Conservation (phyloP, 2,113 vertebrate genomes). For the Bucco capensis region DNA sequence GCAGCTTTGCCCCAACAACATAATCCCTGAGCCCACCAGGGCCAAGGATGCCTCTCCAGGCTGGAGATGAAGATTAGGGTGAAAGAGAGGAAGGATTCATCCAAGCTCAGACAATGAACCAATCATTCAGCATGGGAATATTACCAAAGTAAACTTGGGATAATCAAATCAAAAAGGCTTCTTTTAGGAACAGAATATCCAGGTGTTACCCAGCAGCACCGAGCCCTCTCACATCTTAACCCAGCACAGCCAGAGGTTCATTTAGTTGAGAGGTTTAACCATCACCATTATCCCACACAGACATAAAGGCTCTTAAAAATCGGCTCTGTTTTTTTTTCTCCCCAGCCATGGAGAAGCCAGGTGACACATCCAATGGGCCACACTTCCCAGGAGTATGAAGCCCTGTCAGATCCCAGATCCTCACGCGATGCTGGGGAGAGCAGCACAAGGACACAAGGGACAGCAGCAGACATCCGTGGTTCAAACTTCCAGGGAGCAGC, state of each 20-base stretch:
- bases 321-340: not conserved
- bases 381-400: fast-evolving
- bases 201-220: not conserved
- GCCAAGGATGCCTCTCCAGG: not conserved
- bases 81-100: not conserved
- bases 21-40: fast-evolving
- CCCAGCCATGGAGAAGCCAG: not conserved
- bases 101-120: not conserved
- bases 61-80: not conserved
- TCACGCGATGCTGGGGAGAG: fast-evolving
- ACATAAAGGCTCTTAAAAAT: not conserved
- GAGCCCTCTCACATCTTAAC: not conserved
- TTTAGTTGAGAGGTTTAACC: not conserved
- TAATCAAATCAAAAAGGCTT: not conserved
- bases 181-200: not conserved
- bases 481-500: not conserved
- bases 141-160: not conserved
- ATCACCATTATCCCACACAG: not conserved
- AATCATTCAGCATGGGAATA: not conserved
- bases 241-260: not conserved
- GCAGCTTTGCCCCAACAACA: not conserved
- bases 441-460: fast-evolving
- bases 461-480: fast-evolving
- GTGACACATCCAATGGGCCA: not conserved
- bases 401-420: not conserved